These are phyloP conservation scores for Muraenolepis orangiensis DNA, from an alignment of 2,797 vertebrate genomes.

Conservation along the genomic window DNA sequence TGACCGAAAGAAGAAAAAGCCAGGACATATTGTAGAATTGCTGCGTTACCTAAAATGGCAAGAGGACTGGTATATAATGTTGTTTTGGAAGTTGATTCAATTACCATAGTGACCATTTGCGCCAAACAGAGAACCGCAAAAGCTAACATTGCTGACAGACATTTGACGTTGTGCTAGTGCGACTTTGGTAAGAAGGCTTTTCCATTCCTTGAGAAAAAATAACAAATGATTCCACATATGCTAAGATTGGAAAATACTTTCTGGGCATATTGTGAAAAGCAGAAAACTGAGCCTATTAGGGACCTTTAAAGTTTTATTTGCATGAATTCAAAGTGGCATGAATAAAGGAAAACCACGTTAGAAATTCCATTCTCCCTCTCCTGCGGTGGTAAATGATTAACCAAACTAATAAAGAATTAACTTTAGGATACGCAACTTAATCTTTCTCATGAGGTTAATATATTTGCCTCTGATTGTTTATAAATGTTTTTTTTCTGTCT, in stretches of 20 bases:
- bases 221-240: conserved; percentile 35
- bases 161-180: conserved; percentile 46
- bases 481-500: conserved; percentile 4
- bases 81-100: conserved; percentile 59
- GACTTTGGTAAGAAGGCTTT: conserved; percentile 53
- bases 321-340: conserved; percentile 43
- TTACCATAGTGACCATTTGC: conserved; percentile 63
- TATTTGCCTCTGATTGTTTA: conserved; percentile 8
- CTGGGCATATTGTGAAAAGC: conserved; percentile 48
- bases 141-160: conserved; percentile 40
- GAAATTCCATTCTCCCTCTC: conserved; percentile 13
- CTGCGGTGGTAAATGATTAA: not conserved
- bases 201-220: conserved; percentile 57
- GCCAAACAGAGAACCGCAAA: conserved; percentile 61
- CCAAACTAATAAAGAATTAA: not conserved
- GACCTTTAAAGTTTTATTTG: conserved; percentile 49
- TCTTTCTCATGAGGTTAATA: conserved; percentile 3
- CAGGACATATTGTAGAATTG: conserved; percentile 5
- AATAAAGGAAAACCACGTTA: conserved; percentile 25
- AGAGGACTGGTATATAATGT: conserved; percentile 48
- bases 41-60: conserved; percentile 33
- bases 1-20: conserved; percentile 12
- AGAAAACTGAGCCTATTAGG: conserved; percentile 41
- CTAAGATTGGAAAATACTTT: conserved; percentile 67
- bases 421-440: not conserved